A percentile compares a stretch with the other conserved stretches of the same genome.
Conservation (phyloP, 2,113 vertebrate species). For the Passer domesticus region DNA sequence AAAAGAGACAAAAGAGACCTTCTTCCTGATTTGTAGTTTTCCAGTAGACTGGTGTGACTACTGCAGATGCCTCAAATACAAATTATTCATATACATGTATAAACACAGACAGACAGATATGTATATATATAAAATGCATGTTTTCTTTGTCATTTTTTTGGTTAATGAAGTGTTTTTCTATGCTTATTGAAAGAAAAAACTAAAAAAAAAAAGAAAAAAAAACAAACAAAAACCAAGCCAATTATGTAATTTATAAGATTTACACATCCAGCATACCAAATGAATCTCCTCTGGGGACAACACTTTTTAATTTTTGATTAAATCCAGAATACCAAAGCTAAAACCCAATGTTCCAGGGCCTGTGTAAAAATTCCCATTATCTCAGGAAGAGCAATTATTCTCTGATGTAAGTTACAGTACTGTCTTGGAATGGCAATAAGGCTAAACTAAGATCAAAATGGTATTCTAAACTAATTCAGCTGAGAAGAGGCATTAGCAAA, state of each 20-base stretch:
- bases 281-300: not conserved
- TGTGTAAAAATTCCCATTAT: conserved; percentile 27
- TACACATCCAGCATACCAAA: not conserved
- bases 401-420: not conserved
- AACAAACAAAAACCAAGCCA: not conserved
- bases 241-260: not conserved
- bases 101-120: not conserved
- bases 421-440: conserved; percentile 27
- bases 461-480: not conserved
- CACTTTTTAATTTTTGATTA: conserved; percentile 23
- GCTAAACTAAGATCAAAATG: not conserved
- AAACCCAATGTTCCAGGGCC: not conserved
- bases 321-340: not conserved
- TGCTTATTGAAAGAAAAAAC: not conserved
- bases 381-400: conserved; percentile 38
- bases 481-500: not conserved
- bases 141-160: not conserved
- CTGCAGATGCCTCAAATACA: not conserved
- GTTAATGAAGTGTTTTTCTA: not conserved
- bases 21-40: not conserved
- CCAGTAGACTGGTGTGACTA: not conserved
- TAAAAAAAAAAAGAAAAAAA: not conserved
- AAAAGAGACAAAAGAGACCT: not conserved
- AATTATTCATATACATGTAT: not conserved
- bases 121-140: not conserved